These are phyloP conservation scores for Catharus bicknelli DNA, from an alignment of 2,113 vertebrate species.

Conservation along the genomic window DNA sequence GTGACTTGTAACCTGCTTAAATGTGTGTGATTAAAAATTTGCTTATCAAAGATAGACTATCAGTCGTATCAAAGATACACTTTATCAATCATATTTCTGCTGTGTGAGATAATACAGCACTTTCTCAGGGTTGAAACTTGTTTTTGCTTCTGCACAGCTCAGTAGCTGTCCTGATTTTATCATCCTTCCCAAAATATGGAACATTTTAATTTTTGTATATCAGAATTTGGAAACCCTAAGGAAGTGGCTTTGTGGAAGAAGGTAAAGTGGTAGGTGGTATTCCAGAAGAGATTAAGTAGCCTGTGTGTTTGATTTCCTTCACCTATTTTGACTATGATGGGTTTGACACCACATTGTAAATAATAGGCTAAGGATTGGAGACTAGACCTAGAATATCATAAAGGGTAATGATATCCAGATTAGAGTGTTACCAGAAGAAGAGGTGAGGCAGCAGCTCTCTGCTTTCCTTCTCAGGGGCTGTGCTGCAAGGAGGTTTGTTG, in stretches of 20 bases:
- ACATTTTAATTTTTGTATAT: not conserved
- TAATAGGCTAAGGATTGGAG: not conserved
- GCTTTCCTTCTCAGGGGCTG: not conserved
- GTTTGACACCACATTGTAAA: not conserved
- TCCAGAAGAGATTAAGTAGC: not conserved
- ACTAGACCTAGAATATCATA: not conserved
- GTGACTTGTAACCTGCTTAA: not conserved
- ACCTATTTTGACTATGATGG: not conserved
- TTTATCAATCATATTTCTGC: not conserved
- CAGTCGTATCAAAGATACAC: not conserved
- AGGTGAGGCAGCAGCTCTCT: not conserved
- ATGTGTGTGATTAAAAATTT: not conserved
- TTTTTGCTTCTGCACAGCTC: not conserved
- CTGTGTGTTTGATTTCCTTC: not conserved
- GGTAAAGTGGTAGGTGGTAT: not conserved
- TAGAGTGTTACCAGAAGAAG: not conserved
- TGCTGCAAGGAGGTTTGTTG: not conserved
- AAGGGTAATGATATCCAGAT: not conserved
- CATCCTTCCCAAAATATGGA: not conserved
- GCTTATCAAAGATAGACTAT: not conserved
- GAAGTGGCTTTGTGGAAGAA: not conserved
- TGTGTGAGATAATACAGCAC: accelerated
- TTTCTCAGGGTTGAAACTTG: not conserved
- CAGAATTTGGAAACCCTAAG: not conserved
- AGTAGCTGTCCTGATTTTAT: not conserved